Percentiles rank a stretch among this genome's conserved stretches.
phyloP scores from a whole-genome alignment of 2,888 invertebrate genomes.

The Dasysyrphus tricinctus region DNA sequence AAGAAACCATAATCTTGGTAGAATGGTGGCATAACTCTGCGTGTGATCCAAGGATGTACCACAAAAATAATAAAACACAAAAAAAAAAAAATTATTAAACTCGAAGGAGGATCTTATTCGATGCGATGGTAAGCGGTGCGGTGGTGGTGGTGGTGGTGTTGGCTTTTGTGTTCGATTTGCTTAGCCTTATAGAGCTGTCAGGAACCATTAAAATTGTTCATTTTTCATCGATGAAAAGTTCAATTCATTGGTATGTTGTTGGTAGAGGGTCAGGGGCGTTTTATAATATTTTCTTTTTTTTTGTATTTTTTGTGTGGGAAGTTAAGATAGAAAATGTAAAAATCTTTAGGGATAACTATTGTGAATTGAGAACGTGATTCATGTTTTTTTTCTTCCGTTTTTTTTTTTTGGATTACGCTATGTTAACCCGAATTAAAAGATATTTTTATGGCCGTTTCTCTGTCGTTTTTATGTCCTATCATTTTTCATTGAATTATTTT shows the following conservation, averaged over 20 bases:
- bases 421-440: slow-evolving; percentile 22
- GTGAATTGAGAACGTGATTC: slow-evolving; percentile 39
- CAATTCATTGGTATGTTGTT: slow-evolving; percentile 46
- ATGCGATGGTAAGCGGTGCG: slow-evolving; percentile 14
- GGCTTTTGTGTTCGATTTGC: slow-evolving; percentile 70
- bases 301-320: not conserved
- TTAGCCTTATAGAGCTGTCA: slow-evolving; percentile 72
- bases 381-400: slow-evolving; percentile 17
- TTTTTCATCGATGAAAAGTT: slow-evolving; percentile 73
- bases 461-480: slow-evolving; percentile 29
- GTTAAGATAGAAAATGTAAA: slow-evolving; percentile 14
- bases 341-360: slow-evolving; percentile 48
- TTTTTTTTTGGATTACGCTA: not conserved
- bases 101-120: slow-evolving; percentile 48
- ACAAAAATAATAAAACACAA: not conserved
- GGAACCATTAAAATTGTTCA: slow-evolving; percentile 69
- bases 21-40: slow-evolving; percentile 43
- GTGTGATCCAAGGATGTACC: slow-evolving; percentile 10
- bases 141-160: slow-evolving; percentile 13
- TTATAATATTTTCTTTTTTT: not conserved
- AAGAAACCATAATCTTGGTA: slow-evolving; percentile 47
- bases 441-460: slow-evolving; percentile 10
- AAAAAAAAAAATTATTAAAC: not conserved
- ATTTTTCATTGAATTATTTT: slow-evolving; percentile 38
- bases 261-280: slow-evolving; percentile 11